Evolutionary conservation across 2,888 invertebrate species (phyloP), one percentile per base, ranked within the genome.

Genomic region (Beris morrisii): DNA sequence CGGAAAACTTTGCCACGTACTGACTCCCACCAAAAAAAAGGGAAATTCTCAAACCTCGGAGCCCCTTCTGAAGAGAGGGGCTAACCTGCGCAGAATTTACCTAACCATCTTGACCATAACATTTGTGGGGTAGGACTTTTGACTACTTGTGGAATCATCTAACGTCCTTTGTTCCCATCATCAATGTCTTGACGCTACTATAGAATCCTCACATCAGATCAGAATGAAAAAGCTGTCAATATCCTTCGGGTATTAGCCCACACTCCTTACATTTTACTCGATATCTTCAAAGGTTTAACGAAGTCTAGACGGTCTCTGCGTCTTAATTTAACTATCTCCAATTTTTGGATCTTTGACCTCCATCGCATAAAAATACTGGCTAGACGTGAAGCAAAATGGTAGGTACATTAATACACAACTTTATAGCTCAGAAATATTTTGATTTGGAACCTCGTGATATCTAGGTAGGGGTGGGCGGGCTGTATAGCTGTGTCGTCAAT

Each of bases 221-320:
- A 9, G 9, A 38, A 5, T 38, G 38, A 38, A 9, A 38, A 38
- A 9, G 9, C 38, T 5, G 38, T 38, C 38, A 38, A 38, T 38
- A 43, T 43, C 13, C 13, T 6, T 30, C 6, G 7, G 32, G 13
- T 43, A 15, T 22, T 4, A 15, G 11, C 43, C 43, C 22, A 32
- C 7, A 52, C 7, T 3, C 32, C 7, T 32, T 50, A 46, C 32
- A 32, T 5, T 59, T 59, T 61, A 61, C 38, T 61, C 50, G 50
- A 61, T 61, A 50, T 50, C 52, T 50, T 50, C 28, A 59, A 61
- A 50, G 50, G 38, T 52, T 61, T 61, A 50, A 61, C 50, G 32
- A 15, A 38, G 61, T 61, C 61, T 61, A 61, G 61, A 61, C 61
- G 38, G 61, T 15, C 52, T 38, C 4, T 43, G 22, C 28, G 50